Conservation (phyloP, 2,888 invertebrate genomes). For the Lepidochitona cinerea region DNA sequence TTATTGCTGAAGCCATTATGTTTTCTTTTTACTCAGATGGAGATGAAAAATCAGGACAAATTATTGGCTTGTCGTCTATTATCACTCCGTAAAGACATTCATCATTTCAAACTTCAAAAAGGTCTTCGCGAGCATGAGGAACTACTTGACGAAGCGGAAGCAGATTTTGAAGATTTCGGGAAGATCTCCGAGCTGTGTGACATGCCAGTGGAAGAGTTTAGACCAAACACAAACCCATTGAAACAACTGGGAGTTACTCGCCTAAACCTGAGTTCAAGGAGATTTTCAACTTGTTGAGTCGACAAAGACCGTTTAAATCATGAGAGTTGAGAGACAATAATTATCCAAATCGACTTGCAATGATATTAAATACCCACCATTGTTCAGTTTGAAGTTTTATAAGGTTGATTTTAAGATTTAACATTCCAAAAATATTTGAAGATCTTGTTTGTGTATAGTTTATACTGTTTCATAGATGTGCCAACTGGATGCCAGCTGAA, state of each 20-base stretch:
- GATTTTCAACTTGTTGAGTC: conserved; percentile 60
- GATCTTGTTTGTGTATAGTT: no score
- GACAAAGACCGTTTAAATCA: no score
- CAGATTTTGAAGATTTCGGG: conserved; percentile 57
- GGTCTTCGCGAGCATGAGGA: conserved; percentile 60
- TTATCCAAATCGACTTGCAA: no score
- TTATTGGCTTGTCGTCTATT: conserved; percentile 56
- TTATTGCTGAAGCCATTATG: no score
- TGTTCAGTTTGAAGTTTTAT: no score
- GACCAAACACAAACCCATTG: conserved; percentile 47
- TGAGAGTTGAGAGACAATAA: no score
- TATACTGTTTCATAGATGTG: no score
- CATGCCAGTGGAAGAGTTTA: conserved; percentile 37
- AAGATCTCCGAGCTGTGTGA: conserved; percentile 56
- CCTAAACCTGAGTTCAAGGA: conserved; percentile 57
- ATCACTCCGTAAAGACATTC: conserved; percentile 58
- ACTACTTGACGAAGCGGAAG: conserved; percentile 61
- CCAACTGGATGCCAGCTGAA: no score
- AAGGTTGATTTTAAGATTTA: no score
- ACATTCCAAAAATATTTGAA: no score
- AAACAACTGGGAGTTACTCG: conserved; percentile 60
- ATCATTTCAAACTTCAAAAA: conserved; percentile 58
- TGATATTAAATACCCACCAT: no score
- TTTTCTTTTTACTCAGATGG: conserved; percentile 43
- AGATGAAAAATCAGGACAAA: conserved; percentile 62